Conservation (phyloP, 2,113 vertebrate species). For the Gavialis gangeticus region DNA sequence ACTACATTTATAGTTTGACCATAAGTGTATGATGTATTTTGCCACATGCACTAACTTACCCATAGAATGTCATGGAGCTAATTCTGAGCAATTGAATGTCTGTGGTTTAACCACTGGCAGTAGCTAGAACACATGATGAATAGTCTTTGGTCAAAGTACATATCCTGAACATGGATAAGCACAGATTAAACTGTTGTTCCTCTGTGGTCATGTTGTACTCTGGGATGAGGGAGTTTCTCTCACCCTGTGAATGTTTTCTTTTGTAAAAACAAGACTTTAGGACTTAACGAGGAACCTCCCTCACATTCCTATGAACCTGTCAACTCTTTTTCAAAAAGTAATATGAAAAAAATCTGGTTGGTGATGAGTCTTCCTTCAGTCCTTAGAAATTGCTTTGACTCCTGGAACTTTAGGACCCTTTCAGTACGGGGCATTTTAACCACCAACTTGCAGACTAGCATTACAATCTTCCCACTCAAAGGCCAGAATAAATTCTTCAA, state of each 20-base stretch:
- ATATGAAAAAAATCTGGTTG: neutral
- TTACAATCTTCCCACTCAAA: neutral
- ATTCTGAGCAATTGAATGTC: slow-evolving; percentile 68
- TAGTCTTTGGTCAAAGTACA: slow-evolving; percentile 66
- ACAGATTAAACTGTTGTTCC: slow-evolving; percentile 34
- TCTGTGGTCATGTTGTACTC: slow-evolving; percentile 25
- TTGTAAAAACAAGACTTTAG: slow-evolving; percentile 30
- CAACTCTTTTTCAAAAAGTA: neutral
- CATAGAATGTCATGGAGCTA: slow-evolving; percentile 58
- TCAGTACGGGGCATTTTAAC: neutral
- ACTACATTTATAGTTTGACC: slow-evolving; percentile 8
- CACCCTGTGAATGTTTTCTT: slow-evolving; percentile 29
- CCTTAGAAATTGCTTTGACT: neutral
- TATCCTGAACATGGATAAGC: slow-evolving; percentile 34
- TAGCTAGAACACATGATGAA: slow-evolving; percentile 49
- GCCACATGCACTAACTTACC: slow-evolving; percentile 52
- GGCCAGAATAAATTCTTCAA: neutral
- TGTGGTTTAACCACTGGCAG: slow-evolving; percentile 71
- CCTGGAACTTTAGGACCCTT: neutral
- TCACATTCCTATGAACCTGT: too few relatives aligned
- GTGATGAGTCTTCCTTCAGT: neutral
- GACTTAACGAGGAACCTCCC: neutral
- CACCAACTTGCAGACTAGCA: neutral
- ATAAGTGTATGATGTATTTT: slow-evolving; percentile 53
- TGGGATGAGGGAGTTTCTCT: slow-evolving; percentile 13